phyloP scores from a whole-genome alignment of 2,113 vertebrate species.

The Oreotrochilus melanogaster region DNA sequence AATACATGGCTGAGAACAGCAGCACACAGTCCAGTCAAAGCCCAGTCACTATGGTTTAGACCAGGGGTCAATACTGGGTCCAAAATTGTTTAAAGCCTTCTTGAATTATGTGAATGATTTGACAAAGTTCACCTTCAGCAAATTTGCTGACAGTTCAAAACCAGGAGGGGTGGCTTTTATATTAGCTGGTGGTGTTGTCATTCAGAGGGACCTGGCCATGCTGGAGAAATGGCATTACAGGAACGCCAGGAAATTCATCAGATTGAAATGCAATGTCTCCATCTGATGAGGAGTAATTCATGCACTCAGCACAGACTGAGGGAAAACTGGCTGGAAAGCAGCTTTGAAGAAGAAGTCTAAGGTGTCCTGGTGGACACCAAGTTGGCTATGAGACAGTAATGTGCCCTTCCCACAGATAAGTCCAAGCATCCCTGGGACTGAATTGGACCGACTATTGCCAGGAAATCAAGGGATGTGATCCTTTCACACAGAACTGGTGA shows the following conservation, averaged over 20 bases:
- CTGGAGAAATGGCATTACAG: background rate
- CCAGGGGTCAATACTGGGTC: background rate
- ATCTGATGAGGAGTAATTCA: background rate
- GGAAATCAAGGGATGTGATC: background rate
- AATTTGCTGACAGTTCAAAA: background rate
- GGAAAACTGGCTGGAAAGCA: background rate
- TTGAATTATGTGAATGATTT: background rate
- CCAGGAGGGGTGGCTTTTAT: background rate
- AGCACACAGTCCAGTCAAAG: background rate
- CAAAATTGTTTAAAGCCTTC: background rate
- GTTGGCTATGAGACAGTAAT: background rate
- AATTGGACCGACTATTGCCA: background rate
- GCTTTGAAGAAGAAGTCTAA: background rate
- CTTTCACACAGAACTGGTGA: background rate
- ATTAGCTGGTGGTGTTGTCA: fast-evolving
- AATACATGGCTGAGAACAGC: background rate
- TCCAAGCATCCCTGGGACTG: background rate
- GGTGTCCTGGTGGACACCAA: background rate
- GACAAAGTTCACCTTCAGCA: background rate
- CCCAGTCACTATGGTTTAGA: background rate
- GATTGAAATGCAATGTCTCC: background rate
- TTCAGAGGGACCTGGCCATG: background rate
- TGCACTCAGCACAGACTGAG: background rate
- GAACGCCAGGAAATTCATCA: background rate
- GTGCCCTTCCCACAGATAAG: background rate